These are phyloP conservation scores for Ptychochromis oligacanthus DNA, from an alignment of 2,113 vertebrate species.

Conservation along the genomic window DNA sequence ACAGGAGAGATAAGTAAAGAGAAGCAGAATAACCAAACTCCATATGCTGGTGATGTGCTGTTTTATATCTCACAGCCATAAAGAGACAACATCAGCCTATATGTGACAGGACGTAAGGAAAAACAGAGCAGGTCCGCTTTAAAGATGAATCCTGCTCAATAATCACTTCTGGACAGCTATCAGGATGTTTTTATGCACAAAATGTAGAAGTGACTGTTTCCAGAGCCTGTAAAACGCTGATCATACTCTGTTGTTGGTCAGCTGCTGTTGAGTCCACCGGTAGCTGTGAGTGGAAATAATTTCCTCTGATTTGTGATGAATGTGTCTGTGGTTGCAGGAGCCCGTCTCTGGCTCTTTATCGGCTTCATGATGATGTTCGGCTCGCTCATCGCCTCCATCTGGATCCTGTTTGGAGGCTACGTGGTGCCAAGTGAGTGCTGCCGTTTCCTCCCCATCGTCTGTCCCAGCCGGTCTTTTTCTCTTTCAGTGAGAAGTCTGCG, in stretches of 20 bases:
- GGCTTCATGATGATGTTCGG: conserved; percentile 95
- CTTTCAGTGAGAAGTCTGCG: background rate
- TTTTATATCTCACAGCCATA: background rate
- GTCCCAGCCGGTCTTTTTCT: background rate
- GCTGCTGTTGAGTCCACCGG: too few relatives aligned
- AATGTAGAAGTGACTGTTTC: background rate
- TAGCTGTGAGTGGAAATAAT: too few relatives aligned
- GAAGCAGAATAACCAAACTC: too few relatives aligned
- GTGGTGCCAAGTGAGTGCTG: conserved; percentile 86
- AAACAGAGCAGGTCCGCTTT: too few relatives aligned
- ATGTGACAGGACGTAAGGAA: background rate
- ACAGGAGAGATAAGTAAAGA: too few relatives aligned
- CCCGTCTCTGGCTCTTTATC: conserved; percentile 91
- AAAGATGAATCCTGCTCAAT: background rate
- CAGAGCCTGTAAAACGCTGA: background rate
- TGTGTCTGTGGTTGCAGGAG: conserved; percentile 75
- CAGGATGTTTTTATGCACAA: background rate
- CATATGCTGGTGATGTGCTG: too few relatives aligned
- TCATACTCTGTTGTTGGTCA: too few relatives aligned
- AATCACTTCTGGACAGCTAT: background rate
- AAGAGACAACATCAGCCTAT: background rate
- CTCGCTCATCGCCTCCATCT: conserved; percentile 93
- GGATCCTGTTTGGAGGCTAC: conserved; percentile 90
- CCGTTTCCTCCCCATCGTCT: background rate
- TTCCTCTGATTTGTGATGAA: background rate